These are phyloP conservation scores for Polydrusus tereticollis DNA, from an alignment of 2,888 invertebrate genomes.

Conservation along the genomic window DNA sequence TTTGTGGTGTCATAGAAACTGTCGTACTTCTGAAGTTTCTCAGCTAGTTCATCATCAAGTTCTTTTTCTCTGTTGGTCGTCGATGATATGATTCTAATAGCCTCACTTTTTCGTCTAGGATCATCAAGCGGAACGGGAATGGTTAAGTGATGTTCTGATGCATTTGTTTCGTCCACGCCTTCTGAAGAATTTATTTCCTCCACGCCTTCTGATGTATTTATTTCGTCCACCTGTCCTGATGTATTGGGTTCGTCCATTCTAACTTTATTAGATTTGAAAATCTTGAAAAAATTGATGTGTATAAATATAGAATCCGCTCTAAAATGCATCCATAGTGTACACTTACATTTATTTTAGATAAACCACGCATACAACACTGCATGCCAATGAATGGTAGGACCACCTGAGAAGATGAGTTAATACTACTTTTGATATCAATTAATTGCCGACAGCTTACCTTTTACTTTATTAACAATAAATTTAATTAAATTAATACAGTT, in stretches of 20 bases:
- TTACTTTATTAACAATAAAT: conserved; percentile 18
- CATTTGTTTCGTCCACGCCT: not conserved
- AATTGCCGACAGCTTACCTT: conserved; percentile 8
- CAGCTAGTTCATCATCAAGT: conserved; percentile 70
- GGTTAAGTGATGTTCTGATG: not conserved
- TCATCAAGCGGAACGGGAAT: not conserved
- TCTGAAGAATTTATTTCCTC: not conserved
- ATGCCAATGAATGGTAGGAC: not conserved
- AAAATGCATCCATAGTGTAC: too few species aligned
- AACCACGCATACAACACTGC: too few species aligned
- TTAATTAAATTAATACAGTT: conserved; percentile 32
- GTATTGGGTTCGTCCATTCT: not conserved
- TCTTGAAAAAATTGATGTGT: too few species aligned
- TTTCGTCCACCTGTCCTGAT: not conserved
- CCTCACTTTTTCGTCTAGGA: conserved; percentile 45
- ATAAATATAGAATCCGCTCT: too few species aligned
- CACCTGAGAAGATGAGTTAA: not conserved
- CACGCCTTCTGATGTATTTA: not conserved
- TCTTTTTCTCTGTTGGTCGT: conserved; percentile 33
- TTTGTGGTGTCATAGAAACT: conserved; percentile 80
- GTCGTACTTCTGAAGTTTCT: conserved; percentile 76
- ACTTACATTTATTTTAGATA: too few species aligned
- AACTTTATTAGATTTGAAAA: too few species aligned
- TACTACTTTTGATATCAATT: not conserved
- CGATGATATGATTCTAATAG: conserved; percentile 47